Evolutionary conservation across 2,797 vertebrate genomes (phyloP), one percentile per base, ranked within the genome.

Genomic region (Threskiornis aethiopicus): DNA sequence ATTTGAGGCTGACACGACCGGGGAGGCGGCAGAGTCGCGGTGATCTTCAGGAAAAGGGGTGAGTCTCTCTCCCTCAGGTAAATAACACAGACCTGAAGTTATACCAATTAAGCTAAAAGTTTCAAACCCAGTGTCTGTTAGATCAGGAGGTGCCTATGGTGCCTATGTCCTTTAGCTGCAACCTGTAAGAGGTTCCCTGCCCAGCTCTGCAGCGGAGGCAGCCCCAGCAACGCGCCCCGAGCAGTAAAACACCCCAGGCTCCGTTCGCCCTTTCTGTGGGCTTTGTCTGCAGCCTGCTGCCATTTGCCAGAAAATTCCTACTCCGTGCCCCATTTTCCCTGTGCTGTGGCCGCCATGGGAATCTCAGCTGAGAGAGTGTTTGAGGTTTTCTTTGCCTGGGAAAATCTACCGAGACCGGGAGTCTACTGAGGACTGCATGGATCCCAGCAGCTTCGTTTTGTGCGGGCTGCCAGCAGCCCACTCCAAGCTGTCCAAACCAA

Each of bases 291-390:
- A 41, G 31, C 55, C 35, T 57, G 51, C 37, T 65, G 15, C 87
- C 12, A 1, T 49, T 76, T 39, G 19, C 64, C 49, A 52, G 37
- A 28, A 59, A 64, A 75, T 72, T 65, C 82, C 46, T 9, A 0
- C 42, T 65, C 61, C 0, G 0, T 58, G 61, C 11, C 57, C 67
- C 0, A 0, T 26, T 29, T 16, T 69, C 46, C 49, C 65, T 41
- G 29, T 25, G 44, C 61, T 75, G 42, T 28, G 61, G 57, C 83
- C 66, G 54, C 51, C 58, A 19, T 6, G 5, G 75, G 62, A 86
- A n/a, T 19, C 37, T 72, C 80, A 29, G 44, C 62, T 29, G 26
- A 61, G 62, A 82, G 42, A 84, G 13, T 3, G 21, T 29, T 58
- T 41, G 80, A 44, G 54, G 31, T 84, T 90, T 69, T 42, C 47